phyloP scores from a whole-genome alignment of 2,113 vertebrate genomes.

The Ameiurus melas region DNA sequence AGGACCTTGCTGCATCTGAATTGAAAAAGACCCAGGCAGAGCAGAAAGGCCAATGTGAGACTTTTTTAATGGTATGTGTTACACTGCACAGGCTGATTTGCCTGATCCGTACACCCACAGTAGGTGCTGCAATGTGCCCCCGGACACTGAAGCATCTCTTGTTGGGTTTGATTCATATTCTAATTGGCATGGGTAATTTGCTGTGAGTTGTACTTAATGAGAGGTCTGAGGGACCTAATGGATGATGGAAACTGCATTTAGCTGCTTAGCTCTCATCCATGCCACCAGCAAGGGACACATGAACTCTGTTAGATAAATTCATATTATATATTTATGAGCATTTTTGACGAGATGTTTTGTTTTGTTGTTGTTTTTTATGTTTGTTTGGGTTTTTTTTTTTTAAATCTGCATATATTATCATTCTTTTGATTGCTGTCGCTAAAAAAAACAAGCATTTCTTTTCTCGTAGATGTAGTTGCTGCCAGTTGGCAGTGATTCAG shows the following conservation, averaged over 20 bases:
- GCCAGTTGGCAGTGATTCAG: constrained; percentile 53
- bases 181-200: constrained; percentile 80
- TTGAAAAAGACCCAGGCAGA: constrained; percentile 4
- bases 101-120: constrained; percentile 50
- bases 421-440: constrained; percentile 46
- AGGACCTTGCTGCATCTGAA: constrained; percentile 1
- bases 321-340: constrained; percentile 29
- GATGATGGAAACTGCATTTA: constrained; percentile 77
- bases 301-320: constrained; percentile 54
- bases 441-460: constrained; percentile 29
- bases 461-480: constrained; percentile 30
- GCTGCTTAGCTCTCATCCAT: constrained; percentile 72
- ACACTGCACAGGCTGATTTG: constrained; percentile 5
- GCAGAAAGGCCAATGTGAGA: constrained; percentile 22
- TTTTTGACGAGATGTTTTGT: background rate
- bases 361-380: background rate
- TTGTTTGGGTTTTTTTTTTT: background rate
- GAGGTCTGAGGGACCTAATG: constrained; percentile 75
- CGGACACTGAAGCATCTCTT: constrained; percentile 56
- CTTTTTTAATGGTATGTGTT: constrained; percentile 26
- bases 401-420: constrained; percentile 43
- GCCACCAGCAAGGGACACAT: constrained; percentile 61
- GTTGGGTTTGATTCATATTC: constrained; percentile 73
- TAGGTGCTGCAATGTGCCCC: constrained; percentile 26
- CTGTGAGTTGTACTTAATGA: constrained; percentile 76